Evolutionary conservation across 2,113 vertebrate species (phyloP).

Genomic region (Anthoscopus minutus): DNA sequence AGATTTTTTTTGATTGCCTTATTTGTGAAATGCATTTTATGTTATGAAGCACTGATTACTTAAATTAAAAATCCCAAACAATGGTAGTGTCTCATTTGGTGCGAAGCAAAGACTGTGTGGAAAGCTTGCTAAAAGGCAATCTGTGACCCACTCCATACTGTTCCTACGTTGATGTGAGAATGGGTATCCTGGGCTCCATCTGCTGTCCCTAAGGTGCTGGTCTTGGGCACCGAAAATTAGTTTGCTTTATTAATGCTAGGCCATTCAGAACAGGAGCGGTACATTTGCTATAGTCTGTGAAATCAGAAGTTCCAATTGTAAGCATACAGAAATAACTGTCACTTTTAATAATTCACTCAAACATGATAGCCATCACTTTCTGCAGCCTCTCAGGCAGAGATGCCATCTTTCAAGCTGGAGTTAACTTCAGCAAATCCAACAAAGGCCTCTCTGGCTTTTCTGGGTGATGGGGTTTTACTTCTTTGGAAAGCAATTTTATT

Average conservation of each 20-base stretch:
- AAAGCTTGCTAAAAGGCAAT: constrained; percentile 57
- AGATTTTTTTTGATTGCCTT: background rate
- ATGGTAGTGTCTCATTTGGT: constrained; percentile 43
- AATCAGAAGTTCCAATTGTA: constrained; percentile 34
- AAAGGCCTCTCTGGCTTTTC: background rate
- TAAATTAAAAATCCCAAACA: constrained; percentile 20
- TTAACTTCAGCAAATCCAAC: background rate
- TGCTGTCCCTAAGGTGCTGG: constrained; percentile 55
- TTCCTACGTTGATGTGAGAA: constrained; percentile 65
- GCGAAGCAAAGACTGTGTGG: constrained; percentile 10
- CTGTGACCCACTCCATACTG: constrained; percentile 29
- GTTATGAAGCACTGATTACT: constrained; percentile 22
- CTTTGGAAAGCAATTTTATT: constrained; percentile 17
- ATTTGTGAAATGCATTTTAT: background rate
- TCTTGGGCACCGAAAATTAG: constrained; percentile 42
- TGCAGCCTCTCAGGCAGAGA: background rate
- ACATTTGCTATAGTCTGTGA: constrained; percentile 8
- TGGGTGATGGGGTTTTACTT: background rate
- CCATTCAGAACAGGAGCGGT: constrained; percentile 56
- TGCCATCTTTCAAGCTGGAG: background rate
- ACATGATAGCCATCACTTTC: constrained; percentile 16
- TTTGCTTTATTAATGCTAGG: constrained; percentile 62
- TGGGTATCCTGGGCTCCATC: constrained; percentile 65
- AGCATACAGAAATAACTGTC: constrained; percentile 34
- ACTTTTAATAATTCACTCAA: constrained; percentile 42